phyloP scores from a whole-genome alignment of 2,797 vertebrate species.

The Phrynocephalus vlangalii region DNA sequence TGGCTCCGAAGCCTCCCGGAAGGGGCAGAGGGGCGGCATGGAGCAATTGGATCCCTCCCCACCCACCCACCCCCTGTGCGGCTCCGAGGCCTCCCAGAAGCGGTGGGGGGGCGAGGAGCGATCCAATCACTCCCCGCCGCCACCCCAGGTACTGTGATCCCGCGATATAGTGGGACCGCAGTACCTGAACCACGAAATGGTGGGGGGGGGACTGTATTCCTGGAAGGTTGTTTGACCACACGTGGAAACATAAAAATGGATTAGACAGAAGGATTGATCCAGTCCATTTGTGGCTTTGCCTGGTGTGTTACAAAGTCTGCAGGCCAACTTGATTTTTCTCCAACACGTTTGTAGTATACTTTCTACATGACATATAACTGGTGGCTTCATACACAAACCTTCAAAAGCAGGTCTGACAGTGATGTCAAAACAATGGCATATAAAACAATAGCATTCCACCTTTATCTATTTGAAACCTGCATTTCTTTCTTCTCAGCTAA shows the following conservation, averaged over 20 bases:
- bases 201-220: neutral
- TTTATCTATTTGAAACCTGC: fast-evolving
- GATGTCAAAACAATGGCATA: neutral
- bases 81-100: too few species aligned
- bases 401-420: neutral
- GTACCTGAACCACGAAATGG: too few species aligned
- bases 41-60: too few species aligned
- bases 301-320: neutral
- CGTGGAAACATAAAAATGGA: neutral
- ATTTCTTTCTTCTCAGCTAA: neutral
- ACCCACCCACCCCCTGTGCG: too few species aligned
- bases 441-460: neutral
- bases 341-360: neutral
- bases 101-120: too few species aligned
- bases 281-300: neutral
- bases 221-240: neutral
- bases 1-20: too few species aligned
- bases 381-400: neutral
- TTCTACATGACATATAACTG: too few species aligned
- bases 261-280: neutral
- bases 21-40: too few species aligned
- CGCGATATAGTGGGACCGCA: too few species aligned
- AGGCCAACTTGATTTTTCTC: neutral
- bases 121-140: too few species aligned
- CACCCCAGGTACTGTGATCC: too few species aligned